Evolutionary conservation across 2,888 invertebrate genomes (phyloP), one percentile per base, ranked within the genome.

Genomic region (Drosophila nigricruria): DNA sequence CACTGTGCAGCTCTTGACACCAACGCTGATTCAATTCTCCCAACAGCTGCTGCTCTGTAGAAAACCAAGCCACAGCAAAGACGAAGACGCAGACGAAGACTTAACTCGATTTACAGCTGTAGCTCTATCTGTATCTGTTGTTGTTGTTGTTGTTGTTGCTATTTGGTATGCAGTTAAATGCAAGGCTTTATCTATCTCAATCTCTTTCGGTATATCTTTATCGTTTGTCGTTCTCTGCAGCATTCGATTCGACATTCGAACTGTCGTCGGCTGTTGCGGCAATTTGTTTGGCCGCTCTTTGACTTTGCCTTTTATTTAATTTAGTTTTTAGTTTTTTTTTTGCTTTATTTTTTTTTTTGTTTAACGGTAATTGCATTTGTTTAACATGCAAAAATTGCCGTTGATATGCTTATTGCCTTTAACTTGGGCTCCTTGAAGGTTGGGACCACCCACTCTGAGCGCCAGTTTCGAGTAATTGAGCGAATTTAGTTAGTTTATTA

Each of bases 371-470:
- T 84, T 84, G 64, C 81, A 70, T 79, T 83, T 82, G 83, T 75
- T 81, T 75, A 79, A 83, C 86, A 81, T 73, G 73, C 71, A 58
- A 81, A 83, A 84, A 84, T 84, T 79, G 71, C 77, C 65, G 75
- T 75, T 83, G 83, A 84, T 81, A 65, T 77, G 81, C 74, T 77
- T 69, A 86, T 81, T 76, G 74, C 56, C 56, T 70, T 75, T 59
- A 76, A 66, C 63, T 66, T 68, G 59, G 53, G 49, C 62, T 50
- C 23, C 63, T 72, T 70, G 79, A 84, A 79, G 74, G 78, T 74
- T 79, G 73, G 77, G 81, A 86, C 81, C 86, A 81, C 86, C 72
- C 77, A 50, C 57, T n/a, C 57, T n/a, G 6, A 34, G 47, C 30
- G 45, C 50, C 42, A 64, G 61, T 52, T 58, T 60, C 36, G 52